phyloP scores from a whole-genome alignment of 1,140 invertebrate species.

The Papilio helenus region DNA sequence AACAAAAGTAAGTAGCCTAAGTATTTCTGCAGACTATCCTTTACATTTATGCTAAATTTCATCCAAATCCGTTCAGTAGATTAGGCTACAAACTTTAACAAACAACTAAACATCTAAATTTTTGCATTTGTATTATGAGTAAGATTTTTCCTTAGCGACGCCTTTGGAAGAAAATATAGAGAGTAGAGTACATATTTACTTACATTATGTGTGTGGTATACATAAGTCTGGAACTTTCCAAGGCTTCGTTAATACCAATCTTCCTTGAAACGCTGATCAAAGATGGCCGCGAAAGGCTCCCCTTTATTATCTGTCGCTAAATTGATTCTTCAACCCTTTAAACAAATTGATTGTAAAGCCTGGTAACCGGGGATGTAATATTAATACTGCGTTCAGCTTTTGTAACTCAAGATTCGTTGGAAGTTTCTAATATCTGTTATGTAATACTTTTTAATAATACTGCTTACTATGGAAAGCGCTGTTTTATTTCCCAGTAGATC shows the following conservation, averaged over 20 bases:
- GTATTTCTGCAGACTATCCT: too few relatives aligned
- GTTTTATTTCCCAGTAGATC: too few relatives aligned
- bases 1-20: too few relatives aligned
- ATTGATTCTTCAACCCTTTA: slow-evolving; percentile 25
- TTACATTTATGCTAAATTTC: too few relatives aligned
- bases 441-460: not conserved
- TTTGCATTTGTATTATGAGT: too few relatives aligned
- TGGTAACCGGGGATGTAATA: not conserved
- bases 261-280: slow-evolving; percentile 19
- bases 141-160: too few relatives aligned
- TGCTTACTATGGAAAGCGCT: not conserved
- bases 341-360: slow-evolving; percentile 14
- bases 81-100: too few relatives aligned
- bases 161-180: not conserved
- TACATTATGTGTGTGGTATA: not conserved
- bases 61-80: too few relatives aligned
- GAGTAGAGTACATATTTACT: not conserved
- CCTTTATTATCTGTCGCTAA: not conserved
- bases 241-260: slow-evolving; percentile 14
- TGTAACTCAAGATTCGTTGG: not conserved
- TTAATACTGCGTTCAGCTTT: not conserved
- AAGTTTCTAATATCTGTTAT: not conserved
- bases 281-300: slow-evolving; percentile 19
- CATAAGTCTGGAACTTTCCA: not conserved
- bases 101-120: too few relatives aligned